A percentile compares a stretch with the other conserved stretches of the same genome.
phyloP scores from a whole-genome alignment of 2,888 invertebrate genomes.

The Thymelicus lineola region DNA sequence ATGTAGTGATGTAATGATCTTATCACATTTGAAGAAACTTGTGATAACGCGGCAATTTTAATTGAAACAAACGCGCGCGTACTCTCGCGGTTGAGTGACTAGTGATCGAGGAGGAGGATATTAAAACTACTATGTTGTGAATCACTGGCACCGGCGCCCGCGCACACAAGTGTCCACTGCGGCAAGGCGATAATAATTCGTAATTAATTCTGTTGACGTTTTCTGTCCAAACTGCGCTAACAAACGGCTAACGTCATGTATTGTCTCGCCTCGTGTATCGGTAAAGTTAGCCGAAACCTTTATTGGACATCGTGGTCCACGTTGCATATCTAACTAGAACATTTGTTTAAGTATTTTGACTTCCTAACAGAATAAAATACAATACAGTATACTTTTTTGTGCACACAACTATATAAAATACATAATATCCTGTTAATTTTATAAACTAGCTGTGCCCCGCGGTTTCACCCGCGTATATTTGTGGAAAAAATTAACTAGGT shows the following conservation, averaged over 20 bases:
- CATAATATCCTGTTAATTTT: too few species aligned
- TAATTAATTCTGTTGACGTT: conserved; percentile 75
- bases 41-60: conserved; percentile 66
- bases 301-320: neutral
- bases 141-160: conserved; percentile 39
- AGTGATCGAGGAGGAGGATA: conserved; percentile 55
- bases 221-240: conserved; percentile 57
- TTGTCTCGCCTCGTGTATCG: conserved; percentile 38
- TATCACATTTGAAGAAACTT: conserved; percentile 76
- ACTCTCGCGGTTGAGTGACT: conserved; percentile 65
- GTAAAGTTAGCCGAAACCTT: conserved; percentile 1
- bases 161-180: conserved; percentile 47
- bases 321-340: conserved; percentile 1
- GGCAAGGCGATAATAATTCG: conserved; percentile 47
- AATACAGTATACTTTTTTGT: too few species aligned
- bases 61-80: conserved; percentile 69
- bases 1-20: conserved; percentile 79
- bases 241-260: conserved; percentile 58
- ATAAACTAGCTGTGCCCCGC: too few species aligned
- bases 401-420: too few species aligned
- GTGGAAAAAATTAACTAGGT: too few species aligned
- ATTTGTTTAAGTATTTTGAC: neutral
- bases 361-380: neutral
- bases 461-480: too few species aligned
- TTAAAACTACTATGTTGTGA: conserved; percentile 39